A percentile compares a stretch with the other conserved stretches of the same genome.
Conservation (phyloP, 2,888 invertebrate genomes). For the Sylvicola fuscatus region DNA sequence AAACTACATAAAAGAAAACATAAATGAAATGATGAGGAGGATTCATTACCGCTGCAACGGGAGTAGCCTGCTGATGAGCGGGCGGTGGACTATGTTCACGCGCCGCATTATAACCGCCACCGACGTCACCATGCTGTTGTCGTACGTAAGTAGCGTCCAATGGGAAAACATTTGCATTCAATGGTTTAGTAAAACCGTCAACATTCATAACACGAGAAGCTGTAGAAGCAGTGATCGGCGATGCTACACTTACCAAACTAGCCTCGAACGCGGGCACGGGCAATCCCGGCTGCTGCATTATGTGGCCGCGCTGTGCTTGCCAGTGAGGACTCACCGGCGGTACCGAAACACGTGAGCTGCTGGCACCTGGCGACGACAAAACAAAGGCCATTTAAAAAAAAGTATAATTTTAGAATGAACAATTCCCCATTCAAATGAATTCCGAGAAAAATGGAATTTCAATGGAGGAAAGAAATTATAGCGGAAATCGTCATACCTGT, state of each 20-base stretch:
- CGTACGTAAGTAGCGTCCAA: conserved; percentile 15
- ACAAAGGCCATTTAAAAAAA: no score
- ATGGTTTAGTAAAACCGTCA: no score
- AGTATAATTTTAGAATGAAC: no score
- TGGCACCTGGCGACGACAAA: conserved; percentile 27
- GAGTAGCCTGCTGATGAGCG: conserved; percentile 62
- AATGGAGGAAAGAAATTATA: no score
- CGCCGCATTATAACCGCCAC: conserved; percentile 10
- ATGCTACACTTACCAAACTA: conserved; percentile 40
- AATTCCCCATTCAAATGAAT: no score
- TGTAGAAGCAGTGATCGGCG: no score
- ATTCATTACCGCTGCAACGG: conserved; percentile 44
- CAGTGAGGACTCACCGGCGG: conserved; percentile 40
- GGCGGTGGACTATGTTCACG: conserved; percentile 58
- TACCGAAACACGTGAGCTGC: conserved; percentile 31
- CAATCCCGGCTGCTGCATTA: conserved; percentile 31
- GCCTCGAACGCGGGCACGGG: conserved; percentile 40
- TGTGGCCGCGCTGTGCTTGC: conserved; percentile 28
- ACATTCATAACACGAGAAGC: no score
- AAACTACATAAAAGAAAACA: no score
- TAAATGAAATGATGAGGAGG: no score
- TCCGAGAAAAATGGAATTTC: no score
- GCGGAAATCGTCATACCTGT: no score
- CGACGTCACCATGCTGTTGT: conserved; percentile 32
- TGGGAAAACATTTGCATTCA: no score